Conservation (phyloP, 2,888 invertebrate genomes). For the Agrenia bidenticulata region DNA sequence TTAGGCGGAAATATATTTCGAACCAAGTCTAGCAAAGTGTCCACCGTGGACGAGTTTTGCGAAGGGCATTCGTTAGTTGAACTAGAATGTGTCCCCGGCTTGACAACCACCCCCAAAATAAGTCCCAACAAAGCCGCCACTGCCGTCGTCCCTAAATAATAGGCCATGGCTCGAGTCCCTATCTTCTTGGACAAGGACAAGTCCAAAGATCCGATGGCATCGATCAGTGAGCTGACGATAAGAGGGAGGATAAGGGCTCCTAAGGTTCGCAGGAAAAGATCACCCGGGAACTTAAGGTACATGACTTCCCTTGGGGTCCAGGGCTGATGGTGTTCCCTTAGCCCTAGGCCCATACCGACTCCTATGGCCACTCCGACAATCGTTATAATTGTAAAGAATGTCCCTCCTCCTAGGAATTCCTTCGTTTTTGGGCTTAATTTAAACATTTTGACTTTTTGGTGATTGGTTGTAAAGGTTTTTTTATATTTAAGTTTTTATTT, state of each 20-base stretch:
- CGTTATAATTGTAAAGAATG: constrained; percentile 77
- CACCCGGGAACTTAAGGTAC: constrained; percentile 92
- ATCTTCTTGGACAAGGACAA: constrained; percentile 85
- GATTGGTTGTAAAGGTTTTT: too few relatives aligned
- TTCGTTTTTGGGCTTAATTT: neutral
- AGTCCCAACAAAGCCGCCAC: constrained; percentile 88
- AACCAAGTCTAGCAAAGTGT: constrained; percentile 86
- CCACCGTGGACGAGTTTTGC: constrained; percentile 58
- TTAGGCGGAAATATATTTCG: constrained; percentile 58
- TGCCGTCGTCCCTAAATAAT: constrained; percentile 87
- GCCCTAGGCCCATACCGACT: constrained; percentile 59
- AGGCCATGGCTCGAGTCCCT: constrained; percentile 78
- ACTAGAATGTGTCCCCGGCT: constrained; percentile 56
- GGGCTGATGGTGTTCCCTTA: constrained; percentile 54
- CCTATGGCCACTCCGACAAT: constrained; percentile 79
- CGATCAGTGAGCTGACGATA: constrained; percentile 82
- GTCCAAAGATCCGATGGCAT: constrained; percentile 88
- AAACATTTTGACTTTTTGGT: constrained; percentile 1
- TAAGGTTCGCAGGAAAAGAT: constrained; percentile 90
- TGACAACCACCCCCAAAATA: constrained; percentile 59
- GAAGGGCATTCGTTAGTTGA: constrained; percentile 24
- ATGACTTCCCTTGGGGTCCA: constrained; percentile 82
- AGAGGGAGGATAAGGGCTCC: constrained; percentile 91
- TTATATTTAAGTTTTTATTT: too few relatives aligned
- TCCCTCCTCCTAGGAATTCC: constrained; percentile 55